Conservation (phyloP, 2,797 vertebrate genomes). For the Argya squamiceps region DNA sequence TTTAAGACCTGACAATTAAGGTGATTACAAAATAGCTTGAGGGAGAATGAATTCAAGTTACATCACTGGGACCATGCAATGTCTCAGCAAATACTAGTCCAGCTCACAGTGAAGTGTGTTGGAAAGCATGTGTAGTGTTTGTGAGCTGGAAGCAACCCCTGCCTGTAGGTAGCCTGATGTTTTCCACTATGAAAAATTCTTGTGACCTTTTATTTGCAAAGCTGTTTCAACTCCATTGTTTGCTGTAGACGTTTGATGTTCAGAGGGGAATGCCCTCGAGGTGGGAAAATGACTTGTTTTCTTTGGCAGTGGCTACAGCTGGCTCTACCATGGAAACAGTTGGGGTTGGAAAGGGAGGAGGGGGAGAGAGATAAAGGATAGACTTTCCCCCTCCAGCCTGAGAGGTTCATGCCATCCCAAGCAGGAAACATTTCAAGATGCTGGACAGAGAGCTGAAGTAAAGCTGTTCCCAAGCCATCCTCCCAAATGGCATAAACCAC, state of each 20-base stretch:
- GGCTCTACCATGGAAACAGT: slow-evolving; percentile 4
- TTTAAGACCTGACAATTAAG: slow-evolving; percentile 31
- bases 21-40: slow-evolving; percentile 17
- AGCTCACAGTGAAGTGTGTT: not conserved
- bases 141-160: slow-evolving; percentile 1
- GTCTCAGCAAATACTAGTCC: not conserved
- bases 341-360: slow-evolving; percentile 7
- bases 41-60: not conserved
- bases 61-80: not conserved
- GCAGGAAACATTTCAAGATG: not conserved
- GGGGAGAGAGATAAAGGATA: slow-evolving; percentile 3
- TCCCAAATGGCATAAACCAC: not conserved
- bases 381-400: not conserved
- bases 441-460: not conserved
- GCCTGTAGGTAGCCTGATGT: slow-evolving; percentile 14
- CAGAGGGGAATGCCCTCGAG: slow-evolving; percentile 65
- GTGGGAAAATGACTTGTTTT: slow-evolving; percentile 66
- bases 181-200: slow-evolving; percentile 60
- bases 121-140: not conserved
- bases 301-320: slow-evolving; percentile 34
- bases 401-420: not conserved
- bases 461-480: not conserved
- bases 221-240: slow-evolving; percentile 58
- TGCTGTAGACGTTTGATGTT: slow-evolving; percentile 60
- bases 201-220: slow-evolving; percentile 61